Base-by-base conservation (phyloP, 2,888 invertebrate genomes). In the Lithophane socia region DNA sequence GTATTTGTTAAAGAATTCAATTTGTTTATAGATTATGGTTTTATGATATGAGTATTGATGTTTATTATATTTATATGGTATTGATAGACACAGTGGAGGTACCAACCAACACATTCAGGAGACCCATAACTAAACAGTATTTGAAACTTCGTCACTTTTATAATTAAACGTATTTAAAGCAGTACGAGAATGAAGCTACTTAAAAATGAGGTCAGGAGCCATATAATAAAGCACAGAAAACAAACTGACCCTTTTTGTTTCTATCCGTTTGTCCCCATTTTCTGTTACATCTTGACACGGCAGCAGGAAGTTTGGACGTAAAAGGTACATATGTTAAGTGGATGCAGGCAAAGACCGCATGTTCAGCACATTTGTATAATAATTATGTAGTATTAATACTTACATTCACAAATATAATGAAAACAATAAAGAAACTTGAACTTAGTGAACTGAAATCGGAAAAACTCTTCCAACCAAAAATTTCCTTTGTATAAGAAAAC, bases 221-320 rank as follows among this genome's bases (percentile, higher is more conserved):
- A 52, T 72, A 75, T 13, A 83, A 75, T 73, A 70, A 65, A 72
- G 24, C 16, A 76, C 63, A 61, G n/a, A 68, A 73, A 73, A 79
- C 65, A 80, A 80, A 58, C 47, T 54, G 47, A 75, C 67, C 80
- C 63, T 70, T 77, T 78, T 85, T 75, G 70, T 69, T 83, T 76
- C 49, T 68, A 67, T 69, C 63, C 60, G 65, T 80, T 77, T 83
- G 74, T 80, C 58, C 73, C 67, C 75, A 72, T 83, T 86, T 69
- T 75, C 79, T 74, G 79, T 86, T 67, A 75, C 77, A 77, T 77
- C 86, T 79, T 77, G 77, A 79, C 69, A 78, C 73, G 73, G 54
- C 65, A 85, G 60, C 63, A 69, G 79, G 81, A 85, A 80, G 76
- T 79, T 64, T 56, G 47, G 56, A 60, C 58, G 65, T 70, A 74